A percentile compares a stretch with the other conserved stretches of the same genome.
These are phyloP conservation scores for Gymnosoma rotundatum DNA, from an alignment of 2,888 invertebrate genomes.

Conservation along the genomic window DNA sequence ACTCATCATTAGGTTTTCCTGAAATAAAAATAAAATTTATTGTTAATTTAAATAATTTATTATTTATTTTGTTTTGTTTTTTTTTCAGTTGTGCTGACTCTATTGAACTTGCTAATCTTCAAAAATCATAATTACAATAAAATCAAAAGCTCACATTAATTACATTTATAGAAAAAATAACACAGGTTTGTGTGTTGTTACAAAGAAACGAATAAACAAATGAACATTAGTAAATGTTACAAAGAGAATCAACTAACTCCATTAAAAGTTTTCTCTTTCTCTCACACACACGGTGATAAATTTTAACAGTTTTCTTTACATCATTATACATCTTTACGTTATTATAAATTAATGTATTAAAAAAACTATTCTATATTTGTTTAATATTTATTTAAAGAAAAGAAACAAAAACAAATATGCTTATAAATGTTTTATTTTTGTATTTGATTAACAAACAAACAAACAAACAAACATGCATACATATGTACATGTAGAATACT, in stretches of 20 bases:
- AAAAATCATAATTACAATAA: constrained; percentile 72
- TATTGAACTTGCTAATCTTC: constrained; percentile 76
- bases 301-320: neutral
- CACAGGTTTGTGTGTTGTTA: neutral
- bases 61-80: constrained; percentile 32
- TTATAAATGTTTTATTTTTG: neutral
- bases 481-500: neutral
- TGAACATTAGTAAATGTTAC: constrained; percentile 34
- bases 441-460: neutral
- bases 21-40: no score
- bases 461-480: neutral
- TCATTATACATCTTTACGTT: constrained; percentile 8
- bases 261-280: neutral
- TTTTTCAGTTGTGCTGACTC: constrained; percentile 78
- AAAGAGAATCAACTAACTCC: constrained; percentile 8
- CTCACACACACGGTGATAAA: no score
- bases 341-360: constrained; percentile 20
- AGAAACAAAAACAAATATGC: neutral
- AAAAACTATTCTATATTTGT: neutral
- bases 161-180: neutral
- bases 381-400: neutral
- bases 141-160: constrained; percentile 27
- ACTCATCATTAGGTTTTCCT: no score
- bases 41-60: constrained; percentile 1
- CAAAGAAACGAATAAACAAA: constrained; percentile 20